Conservation (phyloP, 2,113 vertebrate genomes). For the Regulus satrapa region DNA sequence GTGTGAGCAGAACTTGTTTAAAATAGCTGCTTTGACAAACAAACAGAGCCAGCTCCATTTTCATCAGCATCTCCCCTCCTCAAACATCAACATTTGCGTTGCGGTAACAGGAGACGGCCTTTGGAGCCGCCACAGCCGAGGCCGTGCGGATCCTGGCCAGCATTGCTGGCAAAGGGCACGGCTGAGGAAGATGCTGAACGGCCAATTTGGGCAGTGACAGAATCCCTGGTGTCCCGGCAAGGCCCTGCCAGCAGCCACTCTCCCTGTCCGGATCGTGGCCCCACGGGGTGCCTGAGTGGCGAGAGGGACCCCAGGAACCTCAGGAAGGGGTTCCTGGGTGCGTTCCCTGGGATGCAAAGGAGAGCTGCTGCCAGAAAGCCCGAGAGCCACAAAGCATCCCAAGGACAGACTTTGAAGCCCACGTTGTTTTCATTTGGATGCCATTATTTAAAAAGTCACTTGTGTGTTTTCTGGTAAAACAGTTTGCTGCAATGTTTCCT, state of each 20-base stretch:
- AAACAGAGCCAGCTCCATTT: conserved; percentile 26
- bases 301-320: rapidly evolving
- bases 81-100: conserved; percentile 33
- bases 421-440: conserved; percentile 32
- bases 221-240: neutral
- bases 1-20: conserved; percentile 50
- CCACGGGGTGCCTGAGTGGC: rapidly evolving
- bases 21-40: conserved; percentile 55
- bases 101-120: neutral
- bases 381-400: neutral
- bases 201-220: neutral
- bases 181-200: neutral
- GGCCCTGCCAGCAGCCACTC: neutral
- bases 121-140: neutral
- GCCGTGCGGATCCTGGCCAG: rapidly evolving
- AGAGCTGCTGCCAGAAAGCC: neutral
- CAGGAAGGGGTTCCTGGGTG: neutral
- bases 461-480: conserved; percentile 34
- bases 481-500: neutral
- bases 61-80: conserved; percentile 6
- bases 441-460: neutral
- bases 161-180: neutral
- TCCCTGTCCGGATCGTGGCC: rapidly evolving
- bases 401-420: neutral
- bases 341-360: rapidly evolving